Evolutionary conservation across 2,888 invertebrate species (phyloP).

Genomic region (Lithophane socia): DNA sequence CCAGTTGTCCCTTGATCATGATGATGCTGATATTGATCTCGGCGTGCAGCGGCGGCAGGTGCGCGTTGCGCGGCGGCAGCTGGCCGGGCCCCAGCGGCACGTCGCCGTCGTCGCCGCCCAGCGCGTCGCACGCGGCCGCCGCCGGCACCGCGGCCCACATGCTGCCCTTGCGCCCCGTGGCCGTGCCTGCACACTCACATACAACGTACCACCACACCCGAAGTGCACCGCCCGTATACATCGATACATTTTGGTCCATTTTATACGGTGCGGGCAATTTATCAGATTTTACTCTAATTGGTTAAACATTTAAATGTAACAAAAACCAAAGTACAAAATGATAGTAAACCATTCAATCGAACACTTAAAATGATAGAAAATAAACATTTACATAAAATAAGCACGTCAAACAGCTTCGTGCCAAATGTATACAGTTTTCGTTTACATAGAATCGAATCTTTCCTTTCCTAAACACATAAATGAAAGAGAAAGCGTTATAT

Average conservation of each 20-base stretch:
- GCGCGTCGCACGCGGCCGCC: slow-evolving; percentile 82
- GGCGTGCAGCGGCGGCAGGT: slow-evolving; percentile 93
- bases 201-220: slow-evolving; percentile 67
- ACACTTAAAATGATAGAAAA: slow-evolving; percentile 85
- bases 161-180: slow-evolving; percentile 90
- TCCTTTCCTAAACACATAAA: slow-evolving; percentile 88
- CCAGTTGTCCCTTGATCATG: slow-evolving; percentile 97
- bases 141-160: slow-evolving; percentile 90
- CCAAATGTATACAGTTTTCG: slow-evolving; percentile 85
- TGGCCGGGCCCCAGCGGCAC: slow-evolving; percentile 95
- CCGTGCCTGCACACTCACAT: slow-evolving; percentile 84
- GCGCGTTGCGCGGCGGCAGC: slow-evolving; percentile 94
- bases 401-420: slow-evolving; percentile 90
- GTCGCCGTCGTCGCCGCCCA: slow-evolving; percentile 84
- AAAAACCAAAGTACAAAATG: slow-evolving; percentile 77
- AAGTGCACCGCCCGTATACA: slow-evolving; percentile 59
- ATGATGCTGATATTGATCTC: slow-evolving; percentile 97
- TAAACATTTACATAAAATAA: slow-evolving; percentile 88
- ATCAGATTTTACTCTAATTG: slow-evolving; percentile 47
- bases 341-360: slow-evolving; percentile 87
- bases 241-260: slow-evolving; percentile 33
- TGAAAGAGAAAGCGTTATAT: slow-evolving; percentile 88
- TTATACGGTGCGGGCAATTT: slow-evolving; percentile 58
- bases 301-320: slow-evolving; percentile 75
- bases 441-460: slow-evolving; percentile 83